Conservation (phyloP, 2,113 vertebrate species). For the Trematomus loennbergii region DNA sequence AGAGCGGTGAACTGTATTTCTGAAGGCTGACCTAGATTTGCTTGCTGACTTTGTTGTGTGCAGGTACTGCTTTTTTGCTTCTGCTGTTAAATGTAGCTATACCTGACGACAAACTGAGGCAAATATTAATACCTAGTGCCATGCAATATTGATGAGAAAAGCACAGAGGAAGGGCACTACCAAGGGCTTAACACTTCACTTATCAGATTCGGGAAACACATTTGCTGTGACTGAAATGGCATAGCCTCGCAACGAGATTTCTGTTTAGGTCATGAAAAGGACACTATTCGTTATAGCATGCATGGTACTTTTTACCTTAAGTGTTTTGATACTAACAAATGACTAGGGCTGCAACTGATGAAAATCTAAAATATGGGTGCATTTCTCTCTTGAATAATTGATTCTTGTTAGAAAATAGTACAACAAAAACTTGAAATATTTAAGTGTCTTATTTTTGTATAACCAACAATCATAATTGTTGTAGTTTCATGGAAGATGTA, state of each 20-base stretch:
- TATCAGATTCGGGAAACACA: slow-evolving; percentile 45
- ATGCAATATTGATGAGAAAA: slow-evolving; percentile 79
- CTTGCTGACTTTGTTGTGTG: slow-evolving; percentile 72
- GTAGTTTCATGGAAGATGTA: background rate
- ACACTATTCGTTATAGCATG: slow-evolving; percentile 34
- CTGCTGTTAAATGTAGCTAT: slow-evolving; percentile 68
- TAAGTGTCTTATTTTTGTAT: background rate
- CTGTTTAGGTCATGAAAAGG: slow-evolving; percentile 35
- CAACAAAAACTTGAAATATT: background rate
- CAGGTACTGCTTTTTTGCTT: slow-evolving; percentile 60
- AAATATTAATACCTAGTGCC: slow-evolving; percentile 74
- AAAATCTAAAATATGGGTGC: background rate
- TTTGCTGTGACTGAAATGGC: slow-evolving; percentile 53
- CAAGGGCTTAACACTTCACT: slow-evolving; percentile 58
- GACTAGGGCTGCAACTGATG: background rate
- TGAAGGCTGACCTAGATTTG: slow-evolving; percentile 78
- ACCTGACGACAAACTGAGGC: slow-evolving; percentile 72
- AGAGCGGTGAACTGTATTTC: slow-evolving; percentile 57
- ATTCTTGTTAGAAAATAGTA: background rate
- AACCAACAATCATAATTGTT: background rate
- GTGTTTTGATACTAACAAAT: slow-evolving; percentile 10
- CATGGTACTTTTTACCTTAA: slow-evolving; percentile 13
- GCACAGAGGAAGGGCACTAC: slow-evolving; percentile 58
- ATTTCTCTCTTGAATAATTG: background rate
- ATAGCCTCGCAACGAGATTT: slow-evolving; percentile 30